A percentile compares a stretch with the other conserved stretches of the same genome.
Evolutionary conservation across 1,140 invertebrate species (phyloP).

Genomic region (Ditylenchus dipsaci): DNA sequence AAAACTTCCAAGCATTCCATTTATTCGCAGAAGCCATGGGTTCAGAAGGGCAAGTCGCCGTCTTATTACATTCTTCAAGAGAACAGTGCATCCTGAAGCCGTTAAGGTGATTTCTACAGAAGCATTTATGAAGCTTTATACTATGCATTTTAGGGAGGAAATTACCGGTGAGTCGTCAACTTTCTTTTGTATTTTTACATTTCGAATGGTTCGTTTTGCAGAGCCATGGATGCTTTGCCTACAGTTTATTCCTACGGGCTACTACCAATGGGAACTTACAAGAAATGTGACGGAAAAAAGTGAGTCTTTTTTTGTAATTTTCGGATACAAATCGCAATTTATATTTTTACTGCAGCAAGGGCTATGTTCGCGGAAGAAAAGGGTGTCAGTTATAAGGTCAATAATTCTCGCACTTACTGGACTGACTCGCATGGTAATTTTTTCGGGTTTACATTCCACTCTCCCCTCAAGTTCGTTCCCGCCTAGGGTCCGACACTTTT

Average conservation of each 20-base stretch:
- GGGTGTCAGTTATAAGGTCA: slow-evolving; percentile 27
- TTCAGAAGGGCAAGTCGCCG: slow-evolving; percentile 25
- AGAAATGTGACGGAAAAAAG: not conserved
- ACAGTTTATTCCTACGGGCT: slow-evolving; percentile 6
- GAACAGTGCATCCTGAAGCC: slow-evolving; percentile 29
- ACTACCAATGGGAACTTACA: slow-evolving; percentile 1
- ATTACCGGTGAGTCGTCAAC: not conserved
- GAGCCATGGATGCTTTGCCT: slow-evolving; percentile 25
- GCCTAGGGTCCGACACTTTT: too few relatives aligned
- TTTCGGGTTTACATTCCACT: too few relatives aligned
- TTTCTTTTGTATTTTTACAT: too few relatives aligned
- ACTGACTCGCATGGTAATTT: slow-evolving; percentile 17
- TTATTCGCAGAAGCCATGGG: slow-evolving; percentile 24
- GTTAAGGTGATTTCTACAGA: slow-evolving; percentile 12
- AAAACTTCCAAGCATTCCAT: slow-evolving; percentile 24
- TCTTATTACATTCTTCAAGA: slow-evolving; percentile 11
- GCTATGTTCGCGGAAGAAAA: slow-evolving; percentile 14
- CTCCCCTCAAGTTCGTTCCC: too few relatives aligned
- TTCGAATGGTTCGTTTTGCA: too few relatives aligned
- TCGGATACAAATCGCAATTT: not conserved
- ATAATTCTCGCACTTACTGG: slow-evolving; percentile 19
- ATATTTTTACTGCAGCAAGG: slow-evolving; percentile 9
- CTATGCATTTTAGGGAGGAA: slow-evolving; percentile 19
- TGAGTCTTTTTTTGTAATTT: not conserved
- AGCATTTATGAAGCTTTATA: not conserved